Conservation (phyloP, 2,113 vertebrate genomes). For the Spea bombifrons region DNA sequence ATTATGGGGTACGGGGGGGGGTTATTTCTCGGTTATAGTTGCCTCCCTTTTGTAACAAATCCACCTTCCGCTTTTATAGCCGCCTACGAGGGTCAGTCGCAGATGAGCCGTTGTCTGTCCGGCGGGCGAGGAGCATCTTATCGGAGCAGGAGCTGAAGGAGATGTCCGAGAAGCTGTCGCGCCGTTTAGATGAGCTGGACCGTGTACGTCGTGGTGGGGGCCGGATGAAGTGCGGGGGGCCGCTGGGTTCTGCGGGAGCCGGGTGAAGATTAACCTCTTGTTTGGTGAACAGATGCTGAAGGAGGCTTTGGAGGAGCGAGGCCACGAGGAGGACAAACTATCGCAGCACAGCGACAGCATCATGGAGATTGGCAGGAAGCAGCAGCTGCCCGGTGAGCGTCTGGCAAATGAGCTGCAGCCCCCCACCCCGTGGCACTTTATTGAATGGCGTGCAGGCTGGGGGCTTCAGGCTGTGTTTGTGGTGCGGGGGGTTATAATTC, state of each 20-base stretch:
- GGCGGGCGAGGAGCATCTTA: constrained; percentile 63
- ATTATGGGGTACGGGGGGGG: too few relatives aligned
- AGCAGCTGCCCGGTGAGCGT: constrained; percentile 63
- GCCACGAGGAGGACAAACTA: constrained; percentile 69
- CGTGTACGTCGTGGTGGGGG: constrained; percentile 62
- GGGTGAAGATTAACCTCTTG: not conserved
- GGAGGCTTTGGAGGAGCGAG: constrained; percentile 68
- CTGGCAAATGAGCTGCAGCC: too few relatives aligned
- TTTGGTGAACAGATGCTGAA: constrained; percentile 78
- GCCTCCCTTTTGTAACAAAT: too few relatives aligned
- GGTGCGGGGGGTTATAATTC: not conserved
- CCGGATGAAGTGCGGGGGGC: not conserved
- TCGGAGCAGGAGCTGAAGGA: constrained; percentile 73
- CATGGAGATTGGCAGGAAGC: constrained; percentile 65
- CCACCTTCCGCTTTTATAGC: not conserved
- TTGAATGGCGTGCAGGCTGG: too few relatives aligned
- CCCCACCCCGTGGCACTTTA: too few relatives aligned
- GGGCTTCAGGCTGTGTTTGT: too few relatives aligned
- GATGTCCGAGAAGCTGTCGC: constrained; percentile 79
- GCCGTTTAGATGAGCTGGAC: constrained; percentile 79
- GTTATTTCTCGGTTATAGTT: too few relatives aligned
- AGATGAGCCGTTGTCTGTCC: constrained; percentile 58
- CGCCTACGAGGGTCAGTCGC: constrained; percentile 34
- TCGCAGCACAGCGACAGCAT: constrained; percentile 82
- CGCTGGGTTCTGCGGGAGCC: not conserved